These are phyloP conservation scores for Rotaria socialis DNA, from an alignment of 2,888 invertebrate genomes.

Conservation along the genomic window DNA sequence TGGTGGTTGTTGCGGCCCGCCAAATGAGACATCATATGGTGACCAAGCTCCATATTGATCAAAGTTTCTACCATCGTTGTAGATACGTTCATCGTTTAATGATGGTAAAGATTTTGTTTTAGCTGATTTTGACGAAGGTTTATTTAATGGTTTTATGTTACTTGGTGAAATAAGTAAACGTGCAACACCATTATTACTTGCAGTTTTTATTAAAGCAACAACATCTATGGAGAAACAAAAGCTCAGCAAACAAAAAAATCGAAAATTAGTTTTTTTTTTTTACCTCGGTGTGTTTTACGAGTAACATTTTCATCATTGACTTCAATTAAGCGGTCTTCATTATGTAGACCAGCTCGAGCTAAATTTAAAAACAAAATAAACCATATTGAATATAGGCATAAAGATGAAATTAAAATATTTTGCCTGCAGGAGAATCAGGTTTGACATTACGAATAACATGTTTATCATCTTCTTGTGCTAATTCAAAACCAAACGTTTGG, in stretches of 20 bases:
- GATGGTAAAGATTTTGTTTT: slow-evolving; percentile 37
- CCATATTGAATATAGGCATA: too few relatives aligned
- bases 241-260: background rate
- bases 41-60: background rate
- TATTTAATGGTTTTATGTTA: slow-evolving; percentile 30
- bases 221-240: background rate
- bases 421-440: slow-evolving; percentile 17
- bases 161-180: slow-evolving; percentile 23
- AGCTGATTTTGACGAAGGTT: background rate
- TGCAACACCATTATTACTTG: slow-evolving; percentile 22
- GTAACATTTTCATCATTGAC: background rate
- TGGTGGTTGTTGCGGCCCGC: background rate
- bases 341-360: slow-evolving; percentile 32
- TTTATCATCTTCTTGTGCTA: slow-evolving; percentile 14
- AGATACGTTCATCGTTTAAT: background rate
- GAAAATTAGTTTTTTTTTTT: background rate
- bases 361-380: background rate
- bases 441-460: slow-evolving; percentile 6
- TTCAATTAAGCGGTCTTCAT: slow-evolving; percentile 36
- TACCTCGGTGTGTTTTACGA: slow-evolving; percentile 1
- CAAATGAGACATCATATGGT: background rate
- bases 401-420: background rate
- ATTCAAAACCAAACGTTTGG: slow-evolving; percentile 31
- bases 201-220: background rate
- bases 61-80: background rate